Conservation (phyloP, 2,797 vertebrate species). For the Sciurus vulgaris region DNA sequence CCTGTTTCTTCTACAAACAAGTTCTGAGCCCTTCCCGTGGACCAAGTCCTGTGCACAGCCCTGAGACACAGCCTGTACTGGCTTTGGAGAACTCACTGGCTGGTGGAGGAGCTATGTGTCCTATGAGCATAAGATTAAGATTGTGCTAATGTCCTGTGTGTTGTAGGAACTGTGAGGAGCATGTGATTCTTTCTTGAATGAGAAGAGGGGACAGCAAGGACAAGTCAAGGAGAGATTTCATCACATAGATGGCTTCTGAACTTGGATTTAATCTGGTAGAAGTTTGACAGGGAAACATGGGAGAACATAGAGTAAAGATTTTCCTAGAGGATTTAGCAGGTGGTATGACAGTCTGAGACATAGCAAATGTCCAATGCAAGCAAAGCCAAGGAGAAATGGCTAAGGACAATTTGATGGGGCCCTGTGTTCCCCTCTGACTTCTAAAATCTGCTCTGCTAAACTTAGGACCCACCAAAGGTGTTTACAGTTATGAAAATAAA, state of each 20-base stretch:
- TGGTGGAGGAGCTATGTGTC: not conserved
- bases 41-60: accelerated
- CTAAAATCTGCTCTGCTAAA: not conserved
- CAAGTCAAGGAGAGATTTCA: not conserved
- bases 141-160: accelerated
- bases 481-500: not conserved
- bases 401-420: accelerated
- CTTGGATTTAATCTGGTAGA: not conserved
- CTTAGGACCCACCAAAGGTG: not conserved
- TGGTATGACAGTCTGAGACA: not conserved
- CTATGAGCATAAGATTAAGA: not conserved
- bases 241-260: not conserved
- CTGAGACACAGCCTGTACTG: not conserved
- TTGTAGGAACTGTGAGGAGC: not conserved
- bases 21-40: not conserved
- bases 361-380: not conserved
- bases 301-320: not conserved
- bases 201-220: not conserved
- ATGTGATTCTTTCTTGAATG: not conserved
- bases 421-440: not conserved
- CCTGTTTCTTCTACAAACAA: not conserved
- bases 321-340: not conserved
- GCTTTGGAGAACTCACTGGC: not conserved
- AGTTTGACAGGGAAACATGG: not conserved
- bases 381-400: not conserved